A percentile compares a stretch with the other conserved stretches of the same genome.
phyloP scores from a whole-genome alignment of 2,888 invertebrate genomes.

The Tetheella fluctuosa region DNA sequence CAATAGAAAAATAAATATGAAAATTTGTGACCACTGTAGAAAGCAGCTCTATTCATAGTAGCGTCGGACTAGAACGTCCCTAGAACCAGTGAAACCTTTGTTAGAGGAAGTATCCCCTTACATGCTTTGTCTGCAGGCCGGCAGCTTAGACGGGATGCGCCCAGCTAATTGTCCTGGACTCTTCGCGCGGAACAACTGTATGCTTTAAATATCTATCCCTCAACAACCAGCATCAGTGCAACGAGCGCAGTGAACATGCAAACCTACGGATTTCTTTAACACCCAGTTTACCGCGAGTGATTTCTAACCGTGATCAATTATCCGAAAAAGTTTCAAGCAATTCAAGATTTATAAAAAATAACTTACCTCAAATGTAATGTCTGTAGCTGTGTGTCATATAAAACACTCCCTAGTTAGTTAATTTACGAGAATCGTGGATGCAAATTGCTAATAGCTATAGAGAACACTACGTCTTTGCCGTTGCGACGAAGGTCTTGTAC shows the following conservation, averaged over 20 bases:
- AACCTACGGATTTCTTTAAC: slow-evolving; percentile 22
- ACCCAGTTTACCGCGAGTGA: slow-evolving; percentile 39
- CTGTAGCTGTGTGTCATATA: background rate
- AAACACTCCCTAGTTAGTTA: background rate
- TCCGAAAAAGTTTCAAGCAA: slow-evolving; percentile 20
- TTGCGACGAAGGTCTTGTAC: slow-evolving; percentile 30
- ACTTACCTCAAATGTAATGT: background rate
- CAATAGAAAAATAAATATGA: background rate
- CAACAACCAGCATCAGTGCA: slow-evolving; percentile 63
- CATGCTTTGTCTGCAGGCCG: slow-evolving; percentile 69
- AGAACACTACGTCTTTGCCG: slow-evolving; percentile 14
- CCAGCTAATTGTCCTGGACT: slow-evolving; percentile 67
- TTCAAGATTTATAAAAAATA: background rate
- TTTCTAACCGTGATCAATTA: slow-evolving; percentile 12
- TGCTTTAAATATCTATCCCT: slow-evolving; percentile 73
- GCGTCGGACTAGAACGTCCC: slow-evolving; percentile 56
- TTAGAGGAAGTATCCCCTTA: slow-evolving; percentile 81
- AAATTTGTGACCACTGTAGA: slow-evolving; percentile 38
- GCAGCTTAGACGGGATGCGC: slow-evolving; percentile 68
- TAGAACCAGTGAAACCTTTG: slow-evolving; percentile 69
- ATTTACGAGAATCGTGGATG: background rate
- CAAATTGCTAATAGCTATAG: background rate
- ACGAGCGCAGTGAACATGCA: slow-evolving; percentile 38
- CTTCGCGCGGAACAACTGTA: slow-evolving; percentile 68
- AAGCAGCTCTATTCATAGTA: slow-evolving; percentile 45